These are phyloP conservation scores for Limnephilus auricula DNA, from an alignment of 2,888 invertebrate genomes.

Conservation along the genomic window DNA sequence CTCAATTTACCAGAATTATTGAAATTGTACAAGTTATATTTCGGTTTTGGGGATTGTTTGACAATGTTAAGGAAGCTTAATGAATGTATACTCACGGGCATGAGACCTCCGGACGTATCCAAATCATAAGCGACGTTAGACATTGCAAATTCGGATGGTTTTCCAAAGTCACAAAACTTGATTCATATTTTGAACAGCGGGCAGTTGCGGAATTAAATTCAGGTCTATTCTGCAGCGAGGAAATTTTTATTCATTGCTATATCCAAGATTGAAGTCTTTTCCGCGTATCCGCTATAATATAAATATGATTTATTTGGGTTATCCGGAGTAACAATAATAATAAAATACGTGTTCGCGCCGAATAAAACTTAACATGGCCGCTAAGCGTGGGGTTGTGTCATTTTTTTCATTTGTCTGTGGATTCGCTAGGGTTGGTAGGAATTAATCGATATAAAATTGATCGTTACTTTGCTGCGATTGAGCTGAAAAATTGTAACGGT, in stretches of 20 bases:
- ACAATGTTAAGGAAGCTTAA: background rate
- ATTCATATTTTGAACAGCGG: constrained; percentile 46
- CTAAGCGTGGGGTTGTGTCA: constrained; percentile 60
- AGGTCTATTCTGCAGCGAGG: constrained; percentile 2
- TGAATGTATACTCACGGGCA: constrained; percentile 84
- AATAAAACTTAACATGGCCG: constrained; percentile 60
- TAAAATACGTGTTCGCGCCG: constrained; percentile 60
- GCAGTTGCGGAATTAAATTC: background rate
- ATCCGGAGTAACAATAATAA: constrained; percentile 60
- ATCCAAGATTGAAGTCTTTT: constrained; percentile 15
- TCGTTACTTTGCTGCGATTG: background rate
- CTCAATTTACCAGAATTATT: background rate
- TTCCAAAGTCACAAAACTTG: constrained; percentile 46
- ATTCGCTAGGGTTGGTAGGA: background rate
- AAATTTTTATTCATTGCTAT: background rate
- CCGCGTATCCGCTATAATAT: background rate
- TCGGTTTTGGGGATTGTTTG: background rate
- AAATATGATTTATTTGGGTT: constrained; percentile 5
- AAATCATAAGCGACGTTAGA: constrained; percentile 83
- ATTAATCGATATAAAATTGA: background rate
- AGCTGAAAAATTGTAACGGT: background rate
- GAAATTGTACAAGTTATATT: background rate
- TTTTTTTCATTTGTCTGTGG: constrained; percentile 50
- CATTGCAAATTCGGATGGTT: constrained; percentile 49
- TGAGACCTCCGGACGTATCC: constrained; percentile 88